Evolutionary conservation across 2,113 vertebrate species (phyloP).

Genomic region (Sylvilagus bachmani): DNA sequence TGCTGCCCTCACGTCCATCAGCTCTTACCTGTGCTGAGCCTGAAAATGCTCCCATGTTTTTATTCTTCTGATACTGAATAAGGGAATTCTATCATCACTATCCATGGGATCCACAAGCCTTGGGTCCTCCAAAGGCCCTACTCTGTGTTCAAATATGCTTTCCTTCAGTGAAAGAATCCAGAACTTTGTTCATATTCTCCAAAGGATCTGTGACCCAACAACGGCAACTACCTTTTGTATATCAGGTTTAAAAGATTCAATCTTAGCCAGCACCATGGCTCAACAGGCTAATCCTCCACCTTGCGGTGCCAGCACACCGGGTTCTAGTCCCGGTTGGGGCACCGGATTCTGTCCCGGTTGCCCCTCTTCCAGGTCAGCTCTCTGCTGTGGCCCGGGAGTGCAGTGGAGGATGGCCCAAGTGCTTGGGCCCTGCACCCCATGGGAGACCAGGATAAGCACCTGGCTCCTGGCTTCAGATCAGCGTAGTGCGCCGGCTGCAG

Average conservation of each 20-base stretch:
- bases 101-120: background rate
- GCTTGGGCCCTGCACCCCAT: too few species aligned
- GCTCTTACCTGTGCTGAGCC: background rate
- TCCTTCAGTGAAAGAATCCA: background rate
- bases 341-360: too few species aligned
- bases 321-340: too few species aligned
- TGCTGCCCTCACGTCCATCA: background rate
- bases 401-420: too few species aligned
- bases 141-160: background rate
- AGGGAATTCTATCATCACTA: background rate
- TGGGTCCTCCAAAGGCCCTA: background rate
- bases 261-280: too few species aligned
- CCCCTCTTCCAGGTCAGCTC: too few species aligned
- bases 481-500: too few species aligned
- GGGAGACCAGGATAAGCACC: too few species aligned
- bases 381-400: too few species aligned
- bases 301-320: too few species aligned
- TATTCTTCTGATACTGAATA: slow-evolving; percentile 24
- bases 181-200: slow-evolving; percentile 21
- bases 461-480: too few species aligned
- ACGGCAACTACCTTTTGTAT: background rate
- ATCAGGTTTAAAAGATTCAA: slow-evolving; percentile 8
- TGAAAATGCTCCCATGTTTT: background rate
- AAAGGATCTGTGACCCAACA: background rate
- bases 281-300: too few species aligned